A percentile compares a stretch with the other conserved stretches of the same genome.
Conservation (phyloP, 2,888 invertebrate genomes). For the Zaprionus bogoriensis region DNA sequence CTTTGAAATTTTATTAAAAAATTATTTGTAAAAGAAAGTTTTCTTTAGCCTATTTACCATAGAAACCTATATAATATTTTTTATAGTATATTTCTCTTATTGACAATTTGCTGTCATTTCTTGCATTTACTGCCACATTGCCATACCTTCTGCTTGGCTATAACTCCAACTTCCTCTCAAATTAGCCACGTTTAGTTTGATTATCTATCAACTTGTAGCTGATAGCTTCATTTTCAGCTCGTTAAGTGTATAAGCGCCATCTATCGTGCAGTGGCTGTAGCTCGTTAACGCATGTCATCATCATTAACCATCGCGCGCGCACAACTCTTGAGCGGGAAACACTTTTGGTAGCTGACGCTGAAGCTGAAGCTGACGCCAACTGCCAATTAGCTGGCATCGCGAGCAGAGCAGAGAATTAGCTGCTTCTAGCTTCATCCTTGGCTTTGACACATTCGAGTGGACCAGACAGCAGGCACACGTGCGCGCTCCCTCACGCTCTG, state of each 20-base stretch:
- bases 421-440: not conserved
- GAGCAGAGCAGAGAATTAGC: conserved; percentile 44
- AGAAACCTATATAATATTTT: too few relatives aligned
- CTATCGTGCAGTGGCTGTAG: conserved; percentile 31
- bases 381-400: conserved; percentile 63
- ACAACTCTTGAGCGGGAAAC: conserved; percentile 31
- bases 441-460: conserved; percentile 22
- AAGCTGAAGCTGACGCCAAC: conserved; percentile 40
- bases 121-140: too few relatives aligned
- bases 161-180: not conserved
- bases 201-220: conserved; percentile 17
- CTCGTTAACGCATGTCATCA: conserved; percentile 57
- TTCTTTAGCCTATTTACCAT: too few relatives aligned
- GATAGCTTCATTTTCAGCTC: conserved; percentile 28
- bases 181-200: conserved; percentile 2
- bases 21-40: too few relatives aligned
- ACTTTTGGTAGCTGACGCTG: too few relatives aligned
- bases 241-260: conserved; percentile 23
- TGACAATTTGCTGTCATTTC: not conserved
- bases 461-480: not conserved
- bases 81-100: too few relatives aligned
- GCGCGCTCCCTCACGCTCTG: too few relatives aligned
- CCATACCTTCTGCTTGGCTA: not conserved
- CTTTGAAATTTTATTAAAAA: too few relatives aligned
- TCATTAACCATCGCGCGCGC: conserved; percentile 40